Evolutionary conservation across 2,888 invertebrate genomes (phyloP), one percentile per base, ranked within the genome.

Genomic region (Lacanobia wlatinum): DNA sequence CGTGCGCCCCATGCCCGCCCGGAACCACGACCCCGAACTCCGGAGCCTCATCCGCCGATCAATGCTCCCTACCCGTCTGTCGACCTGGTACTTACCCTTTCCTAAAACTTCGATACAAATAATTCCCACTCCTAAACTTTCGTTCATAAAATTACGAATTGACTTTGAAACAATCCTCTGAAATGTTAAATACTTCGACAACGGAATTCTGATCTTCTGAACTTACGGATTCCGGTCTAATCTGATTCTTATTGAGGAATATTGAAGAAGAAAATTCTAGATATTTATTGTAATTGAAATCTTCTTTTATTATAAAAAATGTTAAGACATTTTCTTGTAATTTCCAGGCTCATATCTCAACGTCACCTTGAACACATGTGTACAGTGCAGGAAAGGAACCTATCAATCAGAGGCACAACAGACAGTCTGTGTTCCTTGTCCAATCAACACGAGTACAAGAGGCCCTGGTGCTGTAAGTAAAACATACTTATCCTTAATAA

Each of bases 11-110:
- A 12, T 99, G 99, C 93, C 99, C 99, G 0, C 94, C 98, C 10
- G 99, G 98, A 52, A 97, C 98, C 82, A 99, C 99, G 4, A 99
- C 99, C 0, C 98, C 98, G 0, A 97, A 98, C 82, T 96, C 97
- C 66, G 99, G 99, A 60, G 98, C 99, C 0, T 97, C 98, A 0
- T 97, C 98, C 0, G 97, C 98, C 10, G 98, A 98, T 89, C 99
- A 99, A 91, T 99, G 99, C 94, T 98, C 99, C 1, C 95, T 99
- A 62, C 99, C 99, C 14, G 98, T 98, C 65, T 99, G 99, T 92
- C 96, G 97, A 60, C 97, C 98, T 76, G 98, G 97, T 97, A 92
- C 88, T 58, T 34, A 70, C 50, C 23, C 23, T 40, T 58, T 56
- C 9, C 59, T 12, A 59, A 68, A 73, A 62, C 46, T 53, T 70